Conservation (phyloP, 2,888 invertebrate genomes). For the Phorcus lineatus region DNA sequence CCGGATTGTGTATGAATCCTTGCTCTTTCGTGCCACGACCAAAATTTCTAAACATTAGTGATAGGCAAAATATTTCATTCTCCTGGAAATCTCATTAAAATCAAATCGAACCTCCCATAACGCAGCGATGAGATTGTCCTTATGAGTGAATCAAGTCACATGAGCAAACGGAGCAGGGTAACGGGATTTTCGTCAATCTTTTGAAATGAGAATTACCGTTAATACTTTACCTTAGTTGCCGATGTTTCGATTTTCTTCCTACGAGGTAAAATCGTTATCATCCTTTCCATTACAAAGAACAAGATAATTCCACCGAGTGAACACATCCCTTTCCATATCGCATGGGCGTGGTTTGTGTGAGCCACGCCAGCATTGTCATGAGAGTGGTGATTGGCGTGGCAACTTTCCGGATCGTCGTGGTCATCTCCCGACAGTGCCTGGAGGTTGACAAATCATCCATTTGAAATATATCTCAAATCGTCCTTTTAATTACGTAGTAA, state of each 20-base stretch:
- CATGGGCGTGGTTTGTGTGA: neutral
- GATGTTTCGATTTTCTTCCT: neutral
- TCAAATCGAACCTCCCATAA: no score
- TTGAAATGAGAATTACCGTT: neutral
- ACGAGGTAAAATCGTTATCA: conserved; percentile 67
- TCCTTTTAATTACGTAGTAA: no score
- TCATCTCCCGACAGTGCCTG: neutral
- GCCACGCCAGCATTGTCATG: neutral
- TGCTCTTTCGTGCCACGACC: no score
- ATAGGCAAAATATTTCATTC: no score
- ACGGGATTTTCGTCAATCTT: no score
- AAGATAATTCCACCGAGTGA: conserved; percentile 89
- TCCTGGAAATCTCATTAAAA: no score
- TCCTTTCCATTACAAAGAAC: conserved; percentile 90
- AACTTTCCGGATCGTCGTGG: neutral
- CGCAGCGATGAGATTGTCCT: no score
- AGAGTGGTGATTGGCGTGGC: neutral
- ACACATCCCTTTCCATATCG: conserved; percentile 83
- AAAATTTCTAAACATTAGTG: no score
- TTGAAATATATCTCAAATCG: no score
- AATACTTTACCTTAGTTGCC: neutral
- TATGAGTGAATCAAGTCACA: no score
- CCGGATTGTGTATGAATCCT: no score
- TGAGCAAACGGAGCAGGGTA: no score
- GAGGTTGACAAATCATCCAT: neutral